Base-by-base conservation (phyloP, 2,888 invertebrate genomes). In the Aporophyla lueneburgensis region DNA sequence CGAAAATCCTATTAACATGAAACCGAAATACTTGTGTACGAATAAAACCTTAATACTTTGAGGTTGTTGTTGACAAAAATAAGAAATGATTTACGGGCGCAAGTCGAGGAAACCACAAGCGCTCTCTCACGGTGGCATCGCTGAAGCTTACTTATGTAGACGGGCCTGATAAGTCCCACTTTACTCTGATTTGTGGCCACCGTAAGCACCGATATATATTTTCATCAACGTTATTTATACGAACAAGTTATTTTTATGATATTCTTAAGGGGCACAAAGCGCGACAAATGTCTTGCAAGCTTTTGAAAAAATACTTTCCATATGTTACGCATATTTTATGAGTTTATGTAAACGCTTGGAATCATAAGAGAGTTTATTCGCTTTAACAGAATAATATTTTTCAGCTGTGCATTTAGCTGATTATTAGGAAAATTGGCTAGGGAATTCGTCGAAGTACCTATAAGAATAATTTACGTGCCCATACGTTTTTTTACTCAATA, bases 221-320 rank as follows among this genome's bases (percentile, higher is more conserved):
- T 92, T 93, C 93, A 93, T 93, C 93, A 93, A 88, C 90, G 89
- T 93, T 92, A 93, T 94, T 93, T 93, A 94, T 94, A 89, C 89
- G 91, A 91, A 88, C 92, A 91, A 92, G 92, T 93, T 93, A 91
- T 91, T 93, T 93, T 94, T 92, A 94, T 93, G 89, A 91, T 91
- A 89, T 91, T 92, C 92, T 93, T 93, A 92, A 91, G 89, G 76
- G 88, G 89, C 91, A 93, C 90, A 91, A 90, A 93, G 90, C 91
- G 91, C 90, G 90, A 90, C 88, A 89, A 92, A 89, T 88, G 89
- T 92, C 91, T 91, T 89, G 89, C 91, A 91, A 91, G 88, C 90
- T 89, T 92, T 92, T 94, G 93, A 93, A 93, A 93, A 85, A 94
- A 93, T 91, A 89, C 90, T 87, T 61, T 89, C 86, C 91, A 92